Base-by-base conservation (phyloP, 2,888 invertebrate species). In the Eubasilissa splendida region DNA sequence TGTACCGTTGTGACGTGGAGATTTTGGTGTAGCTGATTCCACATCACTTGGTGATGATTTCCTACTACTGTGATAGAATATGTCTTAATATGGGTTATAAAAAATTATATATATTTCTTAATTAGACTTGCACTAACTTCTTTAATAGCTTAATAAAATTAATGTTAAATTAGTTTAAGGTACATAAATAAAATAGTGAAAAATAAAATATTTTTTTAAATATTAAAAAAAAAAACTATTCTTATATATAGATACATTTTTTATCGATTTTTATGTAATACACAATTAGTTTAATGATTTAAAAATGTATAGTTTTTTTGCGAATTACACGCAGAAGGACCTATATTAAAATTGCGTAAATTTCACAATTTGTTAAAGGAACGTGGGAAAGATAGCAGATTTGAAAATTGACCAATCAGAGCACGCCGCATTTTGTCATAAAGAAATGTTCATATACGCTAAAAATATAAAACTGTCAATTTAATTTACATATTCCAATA, bases 1-100 rank as follows among this genome's bases (percentile, higher is more conserved):
- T 63, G 63, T 63, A 63, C 10, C 63, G 63, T 63, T 63, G 63
- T 63, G 63, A 63, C 63, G 63, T 63, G 63, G 63, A 31, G 11
- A 7, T 7, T 63, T 63, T 63, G 31, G 7, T 63, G 63, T 63
- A 31, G 63, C 2, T 31, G 31, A 63, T 33, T 63, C 63, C 63
- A 63, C 63, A 63, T 63, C 63, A 63, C 4, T 33, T 33, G 31
- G 2, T 63, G 63, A 33, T 63, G 33, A 33, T 63, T 63, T n/a
- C 63, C 33, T 63, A 63, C 63, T 4, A 33, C 31, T 63, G 63
- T 63, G 63, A 63, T 63, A 10, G 11, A 2, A 11, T 2, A 63
- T 63, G 63, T 33, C 4, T 3, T 33, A 0, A 33, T 12, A 1
- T 12, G 3, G 12, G 12, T 10, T 7, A 33, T 31, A 31, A 4